Percentiles rank a stretch among this genome's conserved stretches.
These are phyloP conservation scores for Coptodon bakossiorum DNA, from an alignment of 2,113 vertebrate species.

Conservation along the genomic window DNA sequence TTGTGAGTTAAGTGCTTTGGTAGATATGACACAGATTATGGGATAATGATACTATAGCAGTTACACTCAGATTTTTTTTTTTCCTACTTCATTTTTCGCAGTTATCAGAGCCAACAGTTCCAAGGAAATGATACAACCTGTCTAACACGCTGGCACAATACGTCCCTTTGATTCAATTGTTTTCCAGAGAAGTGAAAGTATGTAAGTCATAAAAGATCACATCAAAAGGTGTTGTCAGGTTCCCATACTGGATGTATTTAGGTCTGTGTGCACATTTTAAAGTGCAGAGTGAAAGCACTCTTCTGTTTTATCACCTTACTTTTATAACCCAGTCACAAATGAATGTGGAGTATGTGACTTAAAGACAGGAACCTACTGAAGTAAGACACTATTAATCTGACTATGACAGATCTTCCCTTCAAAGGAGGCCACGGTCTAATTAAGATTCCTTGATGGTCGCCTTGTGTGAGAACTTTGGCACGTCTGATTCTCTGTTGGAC, in stretches of 20 bases:
- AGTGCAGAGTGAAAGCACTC: neutral
- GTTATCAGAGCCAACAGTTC: accelerated
- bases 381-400: neutral
- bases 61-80: accelerated
- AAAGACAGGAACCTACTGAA: neutral
- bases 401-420: slow-evolving; percentile 53
- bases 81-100: accelerated
- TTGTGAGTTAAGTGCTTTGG: neutral
- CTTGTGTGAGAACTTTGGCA: slow-evolving; percentile 62
- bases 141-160: accelerated
- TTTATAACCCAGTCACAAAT: neutral
- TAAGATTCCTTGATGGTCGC: slow-evolving; percentile 37
- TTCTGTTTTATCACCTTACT: neutral
- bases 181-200: neutral
- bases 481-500: slow-evolving; percentile 37
- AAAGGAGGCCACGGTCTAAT: slow-evolving; percentile 49
- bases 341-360: neutral
- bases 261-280: neutral
- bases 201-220: neutral
- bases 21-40: neutral
- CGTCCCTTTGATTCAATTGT: accelerated
- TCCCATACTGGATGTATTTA: neutral
- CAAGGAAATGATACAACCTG: neutral
- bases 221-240: neutral
- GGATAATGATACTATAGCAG: neutral